Evolutionary conservation across 2,888 invertebrate species (phyloP).

Genomic region (Priapulus caudatus): DNA sequence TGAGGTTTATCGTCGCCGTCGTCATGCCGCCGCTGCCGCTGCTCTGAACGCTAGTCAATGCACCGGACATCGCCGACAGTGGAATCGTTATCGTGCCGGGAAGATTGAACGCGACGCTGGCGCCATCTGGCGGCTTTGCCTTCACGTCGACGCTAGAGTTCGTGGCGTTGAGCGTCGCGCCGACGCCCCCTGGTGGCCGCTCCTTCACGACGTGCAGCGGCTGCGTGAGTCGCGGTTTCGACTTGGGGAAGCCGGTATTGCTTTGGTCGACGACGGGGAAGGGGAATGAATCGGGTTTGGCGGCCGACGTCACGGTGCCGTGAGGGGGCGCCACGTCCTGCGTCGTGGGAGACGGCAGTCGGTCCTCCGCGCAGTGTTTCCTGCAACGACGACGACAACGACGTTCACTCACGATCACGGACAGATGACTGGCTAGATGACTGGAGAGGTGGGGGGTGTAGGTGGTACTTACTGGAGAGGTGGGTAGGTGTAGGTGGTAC

Average conservation of each 20-base stretch:
- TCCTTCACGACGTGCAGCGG: not conserved
- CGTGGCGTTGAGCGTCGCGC: no score
- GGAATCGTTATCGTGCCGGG: not conserved
- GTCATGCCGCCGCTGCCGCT: not conserved
- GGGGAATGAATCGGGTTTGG: no score
- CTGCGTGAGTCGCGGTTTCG: not conserved
- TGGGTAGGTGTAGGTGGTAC: no score
- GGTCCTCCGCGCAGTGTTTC: no score
- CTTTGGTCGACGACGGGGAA: not conserved
- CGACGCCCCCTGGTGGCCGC: not conserved
- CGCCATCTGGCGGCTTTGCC: not conserved
- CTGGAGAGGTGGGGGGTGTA: no score
- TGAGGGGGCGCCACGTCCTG: no score
- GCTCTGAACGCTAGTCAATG: not conserved
- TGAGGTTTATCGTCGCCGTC: not conserved
- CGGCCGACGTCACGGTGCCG: no score
- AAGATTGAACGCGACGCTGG: not conserved
- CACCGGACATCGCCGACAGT: not conserved
- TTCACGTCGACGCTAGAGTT: not conserved
- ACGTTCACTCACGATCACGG: no score
- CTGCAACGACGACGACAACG: no score
- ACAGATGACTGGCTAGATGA: no score
- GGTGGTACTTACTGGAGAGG: no score
- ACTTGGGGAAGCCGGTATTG: not conserved
- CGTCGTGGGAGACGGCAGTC: no score